Conservation (phyloP, 2,888 invertebrate genomes). For the Dastarcus helophoroides region DNA sequence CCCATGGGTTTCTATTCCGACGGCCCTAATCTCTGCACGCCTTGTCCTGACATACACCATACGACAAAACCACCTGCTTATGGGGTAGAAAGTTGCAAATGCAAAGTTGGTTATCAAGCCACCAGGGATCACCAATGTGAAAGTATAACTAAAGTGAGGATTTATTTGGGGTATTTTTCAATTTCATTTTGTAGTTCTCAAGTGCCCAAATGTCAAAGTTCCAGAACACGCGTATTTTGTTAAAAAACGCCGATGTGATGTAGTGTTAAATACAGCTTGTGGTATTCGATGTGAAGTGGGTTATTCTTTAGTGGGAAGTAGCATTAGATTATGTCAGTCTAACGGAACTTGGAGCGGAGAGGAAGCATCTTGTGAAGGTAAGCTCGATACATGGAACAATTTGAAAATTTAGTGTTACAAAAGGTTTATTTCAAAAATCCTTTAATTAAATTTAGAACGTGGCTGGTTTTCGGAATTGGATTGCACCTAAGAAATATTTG, state of each 20-base stretch:
- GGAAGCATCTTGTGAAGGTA: slow-evolving; percentile 50
- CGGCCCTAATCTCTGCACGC: slow-evolving; percentile 36
- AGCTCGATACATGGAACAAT: too few species aligned
- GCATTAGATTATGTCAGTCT: slow-evolving; percentile 50
- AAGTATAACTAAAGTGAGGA: slow-evolving; percentile 32
- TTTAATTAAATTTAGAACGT: too few species aligned
- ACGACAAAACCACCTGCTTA: slow-evolving; percentile 45
- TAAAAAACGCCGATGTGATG: slow-evolving; percentile 46
- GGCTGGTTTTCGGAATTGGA: too few species aligned
- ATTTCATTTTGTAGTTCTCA: slow-evolving; percentile 37
- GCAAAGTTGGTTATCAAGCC: slow-evolving; percentile 47
- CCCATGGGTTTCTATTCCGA: slow-evolving; percentile 55
- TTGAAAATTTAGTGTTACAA: too few species aligned
- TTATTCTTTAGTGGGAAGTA: slow-evolving; percentile 38
- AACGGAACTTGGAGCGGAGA: slow-evolving; percentile 56
- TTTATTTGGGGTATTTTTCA: slow-evolving; percentile 10
- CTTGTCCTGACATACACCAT: slow-evolving; percentile 55
- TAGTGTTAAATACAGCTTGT: slow-evolving; percentile 58
- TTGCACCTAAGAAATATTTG: too few species aligned
- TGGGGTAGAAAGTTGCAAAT: slow-evolving; percentile 45
- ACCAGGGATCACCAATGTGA: slow-evolving; percentile 42
- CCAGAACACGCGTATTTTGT: slow-evolving; percentile 59
- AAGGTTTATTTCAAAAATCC: too few species aligned
- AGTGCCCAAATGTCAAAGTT: slow-evolving; percentile 45
- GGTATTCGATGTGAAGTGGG: slow-evolving; percentile 56